Conservation (phyloP, 2,113 vertebrate genomes). For the Scophthalmus maximus region DNA sequence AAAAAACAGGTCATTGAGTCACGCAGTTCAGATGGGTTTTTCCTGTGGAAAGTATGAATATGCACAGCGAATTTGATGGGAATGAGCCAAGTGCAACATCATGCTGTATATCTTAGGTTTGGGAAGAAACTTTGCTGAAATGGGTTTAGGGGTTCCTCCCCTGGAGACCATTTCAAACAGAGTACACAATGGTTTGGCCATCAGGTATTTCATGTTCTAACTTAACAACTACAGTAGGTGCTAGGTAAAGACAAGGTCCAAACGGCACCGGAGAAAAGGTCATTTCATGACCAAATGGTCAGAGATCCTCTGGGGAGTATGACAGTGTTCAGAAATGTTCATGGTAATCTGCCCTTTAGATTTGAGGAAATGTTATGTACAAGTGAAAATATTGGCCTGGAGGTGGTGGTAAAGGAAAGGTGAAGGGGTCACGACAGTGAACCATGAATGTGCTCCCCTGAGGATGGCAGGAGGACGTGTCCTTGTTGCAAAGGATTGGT, state of each 20-base stretch:
- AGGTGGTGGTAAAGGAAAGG: slow-evolving; percentile 42
- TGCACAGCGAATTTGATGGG: background rate
- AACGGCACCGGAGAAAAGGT: slow-evolving; percentile 33
- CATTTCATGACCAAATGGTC: slow-evolving; percentile 25
- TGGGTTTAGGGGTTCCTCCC: background rate
- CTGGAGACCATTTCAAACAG: background rate
- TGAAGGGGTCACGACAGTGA: slow-evolving; percentile 30
- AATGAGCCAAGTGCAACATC: background rate
- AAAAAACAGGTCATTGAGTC: slow-evolving; percentile 38
- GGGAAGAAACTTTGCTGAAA: too few relatives aligned
- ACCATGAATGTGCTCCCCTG: slow-evolving; percentile 9
- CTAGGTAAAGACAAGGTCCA: slow-evolving; percentile 23
- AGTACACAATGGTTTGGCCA: background rate
- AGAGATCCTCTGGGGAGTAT: slow-evolving; percentile 29
- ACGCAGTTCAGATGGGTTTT: slow-evolving; percentile 20
- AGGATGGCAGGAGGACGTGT: background rate
- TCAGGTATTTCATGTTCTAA: background rate
- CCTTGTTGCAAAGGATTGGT: background rate
- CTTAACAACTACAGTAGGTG: background rate
- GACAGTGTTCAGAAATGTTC: slow-evolving; percentile 21
- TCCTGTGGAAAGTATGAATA: slow-evolving; percentile 27
- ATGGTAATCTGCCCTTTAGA: slow-evolving; percentile 53
- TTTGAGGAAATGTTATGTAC: slow-evolving; percentile 22
- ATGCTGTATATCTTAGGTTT: background rate
- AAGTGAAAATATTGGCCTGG: slow-evolving; percentile 14